Evolutionary conservation across 2,797 vertebrate species (phyloP).

Genomic region (Neosilurus hyrtlii): DNA sequence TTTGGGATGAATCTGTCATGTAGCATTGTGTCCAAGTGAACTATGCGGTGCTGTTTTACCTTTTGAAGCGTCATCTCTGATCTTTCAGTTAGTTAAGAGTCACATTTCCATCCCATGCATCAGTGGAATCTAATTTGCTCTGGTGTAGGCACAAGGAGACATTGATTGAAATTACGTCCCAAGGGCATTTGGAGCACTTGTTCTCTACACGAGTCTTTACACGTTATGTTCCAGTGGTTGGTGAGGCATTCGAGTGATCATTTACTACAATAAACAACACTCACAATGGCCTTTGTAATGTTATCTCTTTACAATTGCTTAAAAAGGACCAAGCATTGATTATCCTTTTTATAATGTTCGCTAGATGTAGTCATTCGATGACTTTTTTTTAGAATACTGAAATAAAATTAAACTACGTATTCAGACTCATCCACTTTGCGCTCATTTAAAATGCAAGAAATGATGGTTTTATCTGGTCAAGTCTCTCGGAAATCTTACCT

Average conservation of each 20-base stretch:
- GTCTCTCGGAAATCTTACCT: slow-evolving; percentile 19
- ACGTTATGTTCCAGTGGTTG: slow-evolving; percentile 71
- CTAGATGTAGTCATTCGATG: background rate
- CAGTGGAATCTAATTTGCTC: slow-evolving; percentile 76
- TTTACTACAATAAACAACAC: slow-evolving; percentile 62
- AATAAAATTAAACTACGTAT: background rate
- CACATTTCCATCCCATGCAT: slow-evolving; percentile 71
- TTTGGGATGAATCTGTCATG: slow-evolving; percentile 27
- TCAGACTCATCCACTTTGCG: background rate
- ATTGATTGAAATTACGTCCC: slow-evolving; percentile 79
- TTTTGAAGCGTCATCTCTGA: slow-evolving; percentile 65
- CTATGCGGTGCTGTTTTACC: slow-evolving; percentile 59
- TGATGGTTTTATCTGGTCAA: slow-evolving; percentile 33
- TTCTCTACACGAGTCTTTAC: slow-evolving; percentile 73
- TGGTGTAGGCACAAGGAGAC: slow-evolving; percentile 80
- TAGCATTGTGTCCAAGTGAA: slow-evolving; percentile 33
- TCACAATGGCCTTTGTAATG: slow-evolving; percentile 52
- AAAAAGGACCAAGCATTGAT: background rate
- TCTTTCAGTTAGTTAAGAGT: slow-evolving; percentile 75
- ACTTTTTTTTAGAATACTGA: background rate
- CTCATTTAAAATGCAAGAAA: slow-evolving; percentile 39
- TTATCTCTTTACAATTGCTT: slow-evolving; percentile 25
- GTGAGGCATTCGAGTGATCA: slow-evolving; percentile 66
- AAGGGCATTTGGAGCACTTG: slow-evolving; percentile 68
- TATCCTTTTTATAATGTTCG: background rate